phyloP scores from a whole-genome alignment of 2,113 vertebrate species.

The Nyctibius bracteatus region DNA sequence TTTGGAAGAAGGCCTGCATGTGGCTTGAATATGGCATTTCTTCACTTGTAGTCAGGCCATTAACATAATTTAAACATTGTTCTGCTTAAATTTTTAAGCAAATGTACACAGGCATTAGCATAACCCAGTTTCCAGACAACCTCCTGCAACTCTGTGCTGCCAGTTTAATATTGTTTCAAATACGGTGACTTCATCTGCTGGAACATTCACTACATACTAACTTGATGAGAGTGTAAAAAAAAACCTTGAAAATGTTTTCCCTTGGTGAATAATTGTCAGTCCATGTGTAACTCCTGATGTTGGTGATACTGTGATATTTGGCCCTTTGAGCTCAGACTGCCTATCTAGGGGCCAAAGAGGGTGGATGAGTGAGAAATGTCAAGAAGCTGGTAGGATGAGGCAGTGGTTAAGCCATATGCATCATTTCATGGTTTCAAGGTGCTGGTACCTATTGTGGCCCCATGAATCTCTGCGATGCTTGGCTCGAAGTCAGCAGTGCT shows the following conservation, averaged over 20 bases:
- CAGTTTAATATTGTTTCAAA: neutral
- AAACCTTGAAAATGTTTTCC: neutral
- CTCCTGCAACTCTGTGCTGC: neutral
- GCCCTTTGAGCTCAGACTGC: neutral
- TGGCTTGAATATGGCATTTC: slow-evolving; percentile 2
- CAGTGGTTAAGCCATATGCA: neutral
- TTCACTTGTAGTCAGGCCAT: neutral
- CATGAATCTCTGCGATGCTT: accelerated
- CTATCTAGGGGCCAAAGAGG: neutral
- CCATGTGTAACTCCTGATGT: neutral
- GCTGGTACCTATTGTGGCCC: neutral
- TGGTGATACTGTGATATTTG: neutral
- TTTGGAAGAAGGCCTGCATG: neutral
- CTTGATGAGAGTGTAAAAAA: neutral
- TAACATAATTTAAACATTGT: slow-evolving; percentile 28
- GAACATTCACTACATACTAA: neutral
- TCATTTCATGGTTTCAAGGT: neutral
- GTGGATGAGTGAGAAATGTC: neutral
- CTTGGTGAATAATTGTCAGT: neutral
- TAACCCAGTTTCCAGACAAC: neutral
- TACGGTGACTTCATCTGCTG: neutral
- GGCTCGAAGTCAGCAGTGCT: accelerated
- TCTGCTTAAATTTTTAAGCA: neutral
- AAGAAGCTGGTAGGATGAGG: neutral
- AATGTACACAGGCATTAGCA: neutral